Conservation (phyloP, 1,140 invertebrate species). For the Octopus bimaculoides region DNA sequence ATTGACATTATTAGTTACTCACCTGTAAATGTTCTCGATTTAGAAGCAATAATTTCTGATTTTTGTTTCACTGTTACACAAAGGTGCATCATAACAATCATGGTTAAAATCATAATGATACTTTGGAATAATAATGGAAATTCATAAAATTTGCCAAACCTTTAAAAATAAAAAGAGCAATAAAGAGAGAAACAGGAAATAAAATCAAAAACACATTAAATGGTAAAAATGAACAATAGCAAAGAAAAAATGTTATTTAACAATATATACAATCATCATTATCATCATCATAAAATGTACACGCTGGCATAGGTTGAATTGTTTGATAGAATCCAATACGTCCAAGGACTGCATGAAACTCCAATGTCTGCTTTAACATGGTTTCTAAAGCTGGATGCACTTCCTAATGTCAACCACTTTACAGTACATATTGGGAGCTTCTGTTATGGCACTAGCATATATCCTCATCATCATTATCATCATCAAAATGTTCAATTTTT, state of each 20-base stretch:
- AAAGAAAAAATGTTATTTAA: not conserved
- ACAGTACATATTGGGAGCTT: too few relatives aligned
- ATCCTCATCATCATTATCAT: too few relatives aligned
- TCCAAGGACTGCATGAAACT: too few relatives aligned
- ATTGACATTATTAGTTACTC: constrained; percentile 37
- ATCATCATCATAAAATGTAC: too few relatives aligned
- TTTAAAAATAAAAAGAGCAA: constrained; percentile 59
- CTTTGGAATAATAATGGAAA: constrained; percentile 92
- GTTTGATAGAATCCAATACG: too few relatives aligned
- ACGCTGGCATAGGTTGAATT: too few relatives aligned
- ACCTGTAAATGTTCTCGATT: constrained; percentile 82
- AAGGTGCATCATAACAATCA: constrained; percentile 93
- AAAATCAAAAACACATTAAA: constrained; percentile 9
- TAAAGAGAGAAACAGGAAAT: constrained; percentile 11
- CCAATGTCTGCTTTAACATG: too few relatives aligned
- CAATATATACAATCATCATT: too few relatives aligned
- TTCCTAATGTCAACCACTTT: too few relatives aligned
- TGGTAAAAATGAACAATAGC: constrained; percentile 13
- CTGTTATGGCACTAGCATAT: too few relatives aligned
- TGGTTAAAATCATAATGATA: constrained; percentile 94
- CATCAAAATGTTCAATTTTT: too few relatives aligned
- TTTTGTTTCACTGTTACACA: constrained; percentile 82
- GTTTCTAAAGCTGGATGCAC: too few relatives aligned
- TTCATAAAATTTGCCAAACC: constrained; percentile 98
- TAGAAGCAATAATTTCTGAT: constrained; percentile 74